Evolutionary conservation across 2,888 invertebrate species (phyloP).

Genomic region (Epistrophe grossulariae): DNA sequence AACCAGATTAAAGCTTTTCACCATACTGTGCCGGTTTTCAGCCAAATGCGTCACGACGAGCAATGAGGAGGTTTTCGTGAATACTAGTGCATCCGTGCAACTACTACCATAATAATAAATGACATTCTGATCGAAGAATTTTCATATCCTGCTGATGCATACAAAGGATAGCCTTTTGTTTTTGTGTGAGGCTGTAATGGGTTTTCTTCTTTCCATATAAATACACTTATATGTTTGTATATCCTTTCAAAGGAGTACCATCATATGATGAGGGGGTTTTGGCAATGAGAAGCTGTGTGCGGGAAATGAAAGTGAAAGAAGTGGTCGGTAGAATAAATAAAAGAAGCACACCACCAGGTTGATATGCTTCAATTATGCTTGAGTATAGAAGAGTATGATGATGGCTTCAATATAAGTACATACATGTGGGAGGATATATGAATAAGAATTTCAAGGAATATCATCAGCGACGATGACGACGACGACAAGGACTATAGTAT

Average conservation of each 20-base stretch:
- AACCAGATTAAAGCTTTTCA: constrained; percentile 66
- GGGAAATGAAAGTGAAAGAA: constrained; percentile 64
- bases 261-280: neutral
- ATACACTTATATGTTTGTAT: neutral
- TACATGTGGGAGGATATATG: constrained; percentile 34
- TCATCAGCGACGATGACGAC: neutral
- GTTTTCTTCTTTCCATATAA: neutral
- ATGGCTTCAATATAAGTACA: constrained; percentile 9
- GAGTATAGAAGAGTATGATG: constrained; percentile 26
- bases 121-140: constrained; percentile 45
- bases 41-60: constrained; percentile 58
- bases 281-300: constrained; percentile 16
- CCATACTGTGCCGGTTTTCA: constrained; percentile 67
- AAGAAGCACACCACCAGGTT: constrained; percentile 48
- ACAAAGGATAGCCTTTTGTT: neutral
- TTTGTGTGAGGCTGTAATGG: neutral
- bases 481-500: neutral
- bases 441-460: constrained; percentile 29
- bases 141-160: constrained; percentile 15
- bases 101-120: constrained; percentile 42
- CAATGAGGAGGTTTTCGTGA: constrained; percentile 46
- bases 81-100: constrained; percentile 50
- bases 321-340: constrained; percentile 32
- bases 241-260: neutral
- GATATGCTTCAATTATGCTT: constrained; percentile 63